Evolutionary conservation across 2,888 invertebrate species (phyloP), one percentile per base, ranked within the genome.

Genomic region (Caenorhabditis plicata): DNA sequence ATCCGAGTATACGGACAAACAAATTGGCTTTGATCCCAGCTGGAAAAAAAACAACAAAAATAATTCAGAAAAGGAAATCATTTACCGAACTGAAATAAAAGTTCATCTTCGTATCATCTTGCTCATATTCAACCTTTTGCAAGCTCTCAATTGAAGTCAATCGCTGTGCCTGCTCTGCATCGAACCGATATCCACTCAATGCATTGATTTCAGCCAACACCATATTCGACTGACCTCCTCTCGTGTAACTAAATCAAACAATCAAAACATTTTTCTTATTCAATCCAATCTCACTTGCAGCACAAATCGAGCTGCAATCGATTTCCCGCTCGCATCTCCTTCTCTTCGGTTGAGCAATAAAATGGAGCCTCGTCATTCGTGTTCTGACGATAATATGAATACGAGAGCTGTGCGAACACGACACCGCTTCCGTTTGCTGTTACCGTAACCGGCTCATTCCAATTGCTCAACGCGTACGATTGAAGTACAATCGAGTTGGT

Each of bases 1-100:
- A 74, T 88, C 88, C 7, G 90, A 90, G 7, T 88, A 88, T 33
- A 93, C 87, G 3, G 91, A 90, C 23, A 91, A 87, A 80, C 92
- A 93, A 50, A 78, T 68, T 9, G 77, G 77, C n/a, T 63, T 62
- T 35, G 64, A 66, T 19, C 74, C 74, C 20, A 80, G 45, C 80
- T 78, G 47, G 20, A 74, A 49, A 48, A 20, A 33, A 47, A 20
- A 15, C 13, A 45, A 45, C 35, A 19, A 15, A 8, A 45, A 20
- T 25, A 45, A n/a, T 8, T 7, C 5, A 45, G 11, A 19, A 32
- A 19, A 39, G 5, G 5, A 39, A 39, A 39, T 17, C 7, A 22
- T 25, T 54, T 56, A 84, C 83, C 74, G 82, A 77, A 62, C 83
- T 83, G 64, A 83, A 82, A 58, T 84, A 84, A 20, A 84, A 71